Percentiles rank a stretch among this genome's conserved stretches.
phyloP scores from a whole-genome alignment of 2,888 invertebrate species.

The Amitus sp. region DNA sequence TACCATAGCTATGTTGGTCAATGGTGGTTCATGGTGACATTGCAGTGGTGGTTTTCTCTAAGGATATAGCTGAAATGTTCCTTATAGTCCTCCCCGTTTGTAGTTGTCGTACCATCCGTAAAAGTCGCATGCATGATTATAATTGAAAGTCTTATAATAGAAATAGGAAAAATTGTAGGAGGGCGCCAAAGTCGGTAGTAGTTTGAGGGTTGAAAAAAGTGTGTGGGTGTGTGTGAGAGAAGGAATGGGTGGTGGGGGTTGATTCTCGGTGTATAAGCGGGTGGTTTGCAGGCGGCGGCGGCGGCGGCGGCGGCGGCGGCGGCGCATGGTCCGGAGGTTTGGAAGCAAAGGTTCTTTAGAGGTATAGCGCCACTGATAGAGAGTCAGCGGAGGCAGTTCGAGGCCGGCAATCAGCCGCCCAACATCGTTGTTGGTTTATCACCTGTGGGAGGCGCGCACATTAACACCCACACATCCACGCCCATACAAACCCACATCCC shows the following conservation, averaged over 20 bases:
- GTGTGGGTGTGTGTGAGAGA: too few species aligned
- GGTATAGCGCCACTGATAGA: conserved; percentile 21
- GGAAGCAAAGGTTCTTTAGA: conserved; percentile 27
- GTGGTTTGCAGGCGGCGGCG: conserved; percentile 46
- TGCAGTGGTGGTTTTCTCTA: too few species aligned
- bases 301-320: too few species aligned
- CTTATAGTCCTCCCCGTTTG: too few species aligned
- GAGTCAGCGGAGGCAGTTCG: conserved; percentile 61
- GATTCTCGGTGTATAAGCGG: conserved; percentile 41
- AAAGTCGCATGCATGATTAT: too few species aligned
- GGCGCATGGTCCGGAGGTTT: conserved; percentile 48
- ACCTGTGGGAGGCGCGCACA: conserved; percentile 36
- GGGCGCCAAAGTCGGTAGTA: conserved; percentile 40
- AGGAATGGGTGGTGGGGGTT: conserved; percentile 40
- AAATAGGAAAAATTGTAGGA: conserved; percentile 33
- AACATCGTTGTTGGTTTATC: conserved; percentile 57
- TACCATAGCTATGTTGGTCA: too few species aligned
- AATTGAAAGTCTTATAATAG: too few species aligned
- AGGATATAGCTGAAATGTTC: too few species aligned
- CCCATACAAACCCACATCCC: neutral
- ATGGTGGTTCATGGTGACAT: too few species aligned
- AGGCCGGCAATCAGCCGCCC: conserved; percentile 64
- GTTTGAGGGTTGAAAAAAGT: conserved; percentile 37
- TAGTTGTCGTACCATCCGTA: too few species aligned
- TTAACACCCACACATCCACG: conserved; percentile 8